These are phyloP conservation scores for Drosophila atroscutellata DNA, from an alignment of 2,888 invertebrate species.

Conservation along the genomic window DNA sequence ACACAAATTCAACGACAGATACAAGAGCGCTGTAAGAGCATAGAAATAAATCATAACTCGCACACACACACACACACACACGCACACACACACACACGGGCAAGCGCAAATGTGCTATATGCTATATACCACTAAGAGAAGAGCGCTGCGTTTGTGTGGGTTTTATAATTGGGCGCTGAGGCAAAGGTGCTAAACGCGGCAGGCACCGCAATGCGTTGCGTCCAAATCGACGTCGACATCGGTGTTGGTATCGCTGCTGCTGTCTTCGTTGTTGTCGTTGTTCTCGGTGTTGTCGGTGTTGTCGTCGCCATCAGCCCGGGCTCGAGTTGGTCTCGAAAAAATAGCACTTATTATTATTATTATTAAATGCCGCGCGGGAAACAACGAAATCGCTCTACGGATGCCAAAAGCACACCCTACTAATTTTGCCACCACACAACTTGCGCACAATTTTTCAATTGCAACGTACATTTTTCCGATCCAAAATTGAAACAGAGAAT, in stretches of 20 bases:
- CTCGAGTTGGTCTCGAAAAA: slow-evolving; percentile 73
- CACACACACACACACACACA: slow-evolving; percentile 30
- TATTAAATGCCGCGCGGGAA: slow-evolving; percentile 72
- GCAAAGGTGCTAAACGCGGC: slow-evolving; percentile 75
- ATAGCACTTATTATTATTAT: slow-evolving; percentile 76
- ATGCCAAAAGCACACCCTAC: slow-evolving; percentile 37
- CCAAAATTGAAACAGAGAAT: neutral
- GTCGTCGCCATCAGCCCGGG: slow-evolving; percentile 63
- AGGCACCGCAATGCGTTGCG: slow-evolving; percentile 75
- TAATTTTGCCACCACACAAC: slow-evolving; percentile 17
- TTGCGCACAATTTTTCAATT: slow-evolving; percentile 25
- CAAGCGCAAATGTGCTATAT: slow-evolving; percentile 52
- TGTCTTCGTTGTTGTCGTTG: slow-evolving; percentile 20
- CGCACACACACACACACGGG: slow-evolving; percentile 27
- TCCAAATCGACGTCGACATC: slow-evolving; percentile 54
- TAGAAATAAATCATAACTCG: slow-evolving; percentile 76
- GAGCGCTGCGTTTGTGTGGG: slow-evolving; percentile 54
- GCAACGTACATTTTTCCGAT: slow-evolving; percentile 1
- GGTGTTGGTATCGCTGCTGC: slow-evolving; percentile 25
- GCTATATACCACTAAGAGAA: slow-evolving; percentile 38
- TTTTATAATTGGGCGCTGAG: slow-evolving; percentile 72
- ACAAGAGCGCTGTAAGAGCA: slow-evolving; percentile 34
- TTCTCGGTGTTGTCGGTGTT: slow-evolving; percentile 38
- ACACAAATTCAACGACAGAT: slow-evolving; percentile 6
- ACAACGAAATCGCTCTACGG: slow-evolving; percentile 62